A percentile compares a stretch with the other conserved stretches of the same genome.
Conservation (phyloP, 2,113 vertebrate genomes). For the Edolisoma coerulescens region DNA sequence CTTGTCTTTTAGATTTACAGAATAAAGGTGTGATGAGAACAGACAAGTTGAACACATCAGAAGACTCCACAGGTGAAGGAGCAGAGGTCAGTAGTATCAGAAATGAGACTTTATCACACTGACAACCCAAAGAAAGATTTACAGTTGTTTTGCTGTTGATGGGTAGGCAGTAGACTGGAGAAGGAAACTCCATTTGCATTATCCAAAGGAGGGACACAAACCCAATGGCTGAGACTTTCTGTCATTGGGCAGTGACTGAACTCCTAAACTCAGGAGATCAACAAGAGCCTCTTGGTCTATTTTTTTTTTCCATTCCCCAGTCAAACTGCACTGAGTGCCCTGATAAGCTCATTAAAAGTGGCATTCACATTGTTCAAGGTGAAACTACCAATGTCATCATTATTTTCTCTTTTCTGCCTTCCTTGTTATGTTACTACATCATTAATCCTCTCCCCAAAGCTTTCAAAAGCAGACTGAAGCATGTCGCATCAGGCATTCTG, state of each 20-base stretch:
- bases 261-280: background rate
- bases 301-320: background rate
- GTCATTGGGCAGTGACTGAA: background rate
- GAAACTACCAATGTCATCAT: background rate
- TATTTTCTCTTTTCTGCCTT: background rate
- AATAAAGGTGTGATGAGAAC: background rate
- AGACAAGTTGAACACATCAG: background rate
- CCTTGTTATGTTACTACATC: background rate
- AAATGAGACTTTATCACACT: background rate
- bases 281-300: background rate
- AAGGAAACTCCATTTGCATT: background rate
- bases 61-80: background rate
- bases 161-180: background rate
- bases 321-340: background rate
- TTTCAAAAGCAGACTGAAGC: background rate
- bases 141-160: background rate
- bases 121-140: background rate
- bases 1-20: constrained; percentile 1
- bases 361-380: background rate
- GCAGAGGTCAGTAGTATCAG: background rate
- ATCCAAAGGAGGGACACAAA: background rate
- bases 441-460: background rate
- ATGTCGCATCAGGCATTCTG: background rate
- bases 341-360: background rate
- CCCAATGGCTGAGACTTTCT: background rate